phyloP scores from a whole-genome alignment of 2,888 invertebrate genomes.

The Sminthurides aquaticus region DNA sequence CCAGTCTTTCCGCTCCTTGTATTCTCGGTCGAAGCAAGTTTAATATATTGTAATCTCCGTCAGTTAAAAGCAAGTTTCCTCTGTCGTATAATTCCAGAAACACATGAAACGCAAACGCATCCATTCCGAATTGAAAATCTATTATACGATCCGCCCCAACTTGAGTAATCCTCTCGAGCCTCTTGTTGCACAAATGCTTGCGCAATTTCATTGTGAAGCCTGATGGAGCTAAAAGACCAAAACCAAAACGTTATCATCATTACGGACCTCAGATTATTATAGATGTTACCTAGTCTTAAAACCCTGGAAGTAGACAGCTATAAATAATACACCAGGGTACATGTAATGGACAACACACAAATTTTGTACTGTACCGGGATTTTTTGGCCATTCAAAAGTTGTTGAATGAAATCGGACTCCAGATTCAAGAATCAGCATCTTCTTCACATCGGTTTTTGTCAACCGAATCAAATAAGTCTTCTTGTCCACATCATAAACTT shows the following conservation, averaged over 20 bases:
- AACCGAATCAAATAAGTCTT: conserved; percentile 88
- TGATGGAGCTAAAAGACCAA: conserved; percentile 63
- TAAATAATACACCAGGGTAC: too few species aligned
- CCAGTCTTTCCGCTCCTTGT: conserved; percentile 86
- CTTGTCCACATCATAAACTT: conserved; percentile 95
- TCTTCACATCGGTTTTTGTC: conserved; percentile 78
- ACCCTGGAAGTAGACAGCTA: too few species aligned
- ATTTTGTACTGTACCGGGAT: conserved; percentile 56
- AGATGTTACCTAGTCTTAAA: too few species aligned
- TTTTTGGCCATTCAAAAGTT: conserved; percentile 97
- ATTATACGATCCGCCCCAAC: conserved; percentile 89
- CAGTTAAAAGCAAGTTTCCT: conserved; percentile 92
- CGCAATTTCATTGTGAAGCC: conserved; percentile 98
- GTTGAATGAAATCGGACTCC: conserved; percentile 90
- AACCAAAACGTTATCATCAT: background rate
- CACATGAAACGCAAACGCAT: conserved; percentile 88
- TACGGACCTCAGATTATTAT: background rate
- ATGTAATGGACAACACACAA: too few species aligned
- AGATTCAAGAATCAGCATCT: conserved; percentile 82
- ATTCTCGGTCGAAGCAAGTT: conserved; percentile 86
- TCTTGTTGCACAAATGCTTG: conserved; percentile 92
- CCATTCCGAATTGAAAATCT: conserved; percentile 88
- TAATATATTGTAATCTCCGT: conserved; percentile 78
- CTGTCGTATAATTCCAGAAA: conserved; percentile 91
- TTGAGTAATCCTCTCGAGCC: conserved; percentile 76